Conservation (phyloP, 2,113 vertebrate species). For the Rhegmatorhina hoffmannsi region DNA sequence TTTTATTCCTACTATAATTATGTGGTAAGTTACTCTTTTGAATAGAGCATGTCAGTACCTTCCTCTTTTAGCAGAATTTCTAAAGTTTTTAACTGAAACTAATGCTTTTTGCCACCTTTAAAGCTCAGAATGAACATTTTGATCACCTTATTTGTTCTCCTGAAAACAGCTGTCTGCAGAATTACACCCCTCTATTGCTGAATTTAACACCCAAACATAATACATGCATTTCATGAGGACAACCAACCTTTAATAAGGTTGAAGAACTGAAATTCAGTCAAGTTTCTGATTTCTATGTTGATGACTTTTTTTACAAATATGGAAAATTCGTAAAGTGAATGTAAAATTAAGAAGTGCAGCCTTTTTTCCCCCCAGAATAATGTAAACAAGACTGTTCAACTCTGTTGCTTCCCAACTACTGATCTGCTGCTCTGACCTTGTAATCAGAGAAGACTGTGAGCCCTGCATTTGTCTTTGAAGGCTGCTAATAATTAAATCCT, state of each 20-base stretch:
- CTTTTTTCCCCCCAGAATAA: neutral
- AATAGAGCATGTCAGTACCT: neutral
- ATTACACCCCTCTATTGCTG: neutral
- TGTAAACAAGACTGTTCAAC: neutral
- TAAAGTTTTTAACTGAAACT: neutral
- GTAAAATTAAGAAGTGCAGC: neutral
- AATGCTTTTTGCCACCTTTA: neutral
- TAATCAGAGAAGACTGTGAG: conserved; percentile 23
- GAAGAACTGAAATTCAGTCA: neutral
- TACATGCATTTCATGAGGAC: neutral
- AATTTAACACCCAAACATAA: neutral
- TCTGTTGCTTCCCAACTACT: neutral
- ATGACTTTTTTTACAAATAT: neutral
- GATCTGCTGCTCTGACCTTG: conserved; percentile 41
- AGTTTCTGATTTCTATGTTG: neutral
- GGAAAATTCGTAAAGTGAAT: neutral
- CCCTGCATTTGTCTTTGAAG: conserved; percentile 51
- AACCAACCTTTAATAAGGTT: neutral
- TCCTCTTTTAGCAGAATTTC: neutral
- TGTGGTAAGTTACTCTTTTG: neutral
- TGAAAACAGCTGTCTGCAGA: neutral
- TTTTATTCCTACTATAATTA: neutral
- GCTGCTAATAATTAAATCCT: conserved; percentile 65
- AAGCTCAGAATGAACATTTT: neutral
- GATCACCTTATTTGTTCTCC: neutral